A percentile compares a stretch with the other conserved stretches of the same genome.
Conservation (phyloP, 2,797 vertebrate genomes). For the Ficedula albicollis region DNA sequence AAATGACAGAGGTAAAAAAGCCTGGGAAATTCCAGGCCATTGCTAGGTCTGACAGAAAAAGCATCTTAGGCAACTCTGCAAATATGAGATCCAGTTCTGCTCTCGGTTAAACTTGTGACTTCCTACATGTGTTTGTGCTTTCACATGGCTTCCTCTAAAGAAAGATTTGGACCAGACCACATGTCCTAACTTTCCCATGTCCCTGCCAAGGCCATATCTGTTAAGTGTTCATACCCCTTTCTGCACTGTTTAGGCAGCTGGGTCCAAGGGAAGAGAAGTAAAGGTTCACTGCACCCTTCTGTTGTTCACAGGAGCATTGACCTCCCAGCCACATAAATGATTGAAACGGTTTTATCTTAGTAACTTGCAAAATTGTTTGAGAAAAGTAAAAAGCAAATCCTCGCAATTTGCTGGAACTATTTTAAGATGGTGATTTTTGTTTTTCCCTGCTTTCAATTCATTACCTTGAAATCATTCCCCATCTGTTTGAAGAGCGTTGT, state of each 20-base stretch:
- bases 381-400: neutral
- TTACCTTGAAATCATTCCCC: neutral
- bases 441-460: neutral
- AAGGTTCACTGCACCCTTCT: neutral
- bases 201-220: neutral
- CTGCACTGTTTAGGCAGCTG: neutral
- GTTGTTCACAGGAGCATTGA: neutral
- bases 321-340: neutral
- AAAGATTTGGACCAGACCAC: neutral
- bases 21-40: neutral
- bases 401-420: neutral
- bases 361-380: neutral
- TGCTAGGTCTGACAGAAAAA: neutral
- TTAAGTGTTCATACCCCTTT: neutral
- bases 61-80: neutral
- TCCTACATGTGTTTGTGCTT: constrained; percentile 9
- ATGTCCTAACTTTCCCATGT: neutral
- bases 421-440: neutral
- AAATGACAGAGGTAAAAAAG: neutral
- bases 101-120: neutral
- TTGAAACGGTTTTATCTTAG: neutral
- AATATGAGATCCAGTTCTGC: neutral
- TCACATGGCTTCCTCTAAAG: constrained; percentile 38
- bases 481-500: neutral
- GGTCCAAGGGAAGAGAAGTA: neutral